These are phyloP conservation scores for Stenoptilia bipunctidactyla DNA, from an alignment of 2,888 invertebrate species.

Conservation along the genomic window DNA sequence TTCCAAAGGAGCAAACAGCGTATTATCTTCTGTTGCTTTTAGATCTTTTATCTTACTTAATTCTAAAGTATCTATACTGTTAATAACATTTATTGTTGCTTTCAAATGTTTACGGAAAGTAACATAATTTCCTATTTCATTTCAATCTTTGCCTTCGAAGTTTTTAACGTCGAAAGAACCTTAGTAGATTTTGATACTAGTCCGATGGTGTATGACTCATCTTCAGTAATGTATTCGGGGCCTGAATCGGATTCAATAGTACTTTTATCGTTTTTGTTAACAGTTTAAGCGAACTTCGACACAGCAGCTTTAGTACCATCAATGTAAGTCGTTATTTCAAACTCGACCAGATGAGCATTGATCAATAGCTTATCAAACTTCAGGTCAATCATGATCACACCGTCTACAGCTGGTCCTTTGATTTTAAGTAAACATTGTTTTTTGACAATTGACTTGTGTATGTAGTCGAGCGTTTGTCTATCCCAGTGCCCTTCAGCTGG, in stretches of 20 bases:
- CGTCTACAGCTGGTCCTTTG: slow-evolving; percentile 35
- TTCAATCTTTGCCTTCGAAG: slow-evolving; percentile 37
- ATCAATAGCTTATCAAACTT: slow-evolving; percentile 49
- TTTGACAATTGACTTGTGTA: slow-evolving; percentile 73
- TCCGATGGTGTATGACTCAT: slow-evolving; percentile 21
- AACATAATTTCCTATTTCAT: slow-evolving; percentile 20
- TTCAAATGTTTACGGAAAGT: slow-evolving; percentile 33
- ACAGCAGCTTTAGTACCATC: slow-evolving; percentile 39
- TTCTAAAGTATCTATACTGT: slow-evolving; percentile 33
- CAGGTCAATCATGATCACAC: slow-evolving; percentile 37
- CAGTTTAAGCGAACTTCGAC: slow-evolving; percentile 26
- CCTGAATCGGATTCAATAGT: slow-evolving; percentile 29
- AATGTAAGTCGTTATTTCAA: slow-evolving; percentile 45
- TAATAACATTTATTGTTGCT: slow-evolving; percentile 40
- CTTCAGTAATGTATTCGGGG: slow-evolving; percentile 43
- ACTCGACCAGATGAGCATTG: slow-evolving; percentile 58
- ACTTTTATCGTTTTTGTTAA: slow-evolving; percentile 11
- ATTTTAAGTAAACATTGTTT: slow-evolving; percentile 65
- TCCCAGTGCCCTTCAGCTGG: slow-evolving; percentile 53
- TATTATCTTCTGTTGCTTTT: slow-evolving; percentile 45
- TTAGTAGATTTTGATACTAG: slow-evolving; percentile 19
- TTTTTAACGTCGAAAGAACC: slow-evolving; percentile 26
- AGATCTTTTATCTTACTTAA: slow-evolving; percentile 47
- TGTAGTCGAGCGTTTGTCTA: slow-evolving; percentile 67
- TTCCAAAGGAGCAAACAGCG: slow-evolving; percentile 64